Base-by-base conservation (phyloP, 2,113 vertebrate genomes). In the Lipophrys pholis region DNA sequence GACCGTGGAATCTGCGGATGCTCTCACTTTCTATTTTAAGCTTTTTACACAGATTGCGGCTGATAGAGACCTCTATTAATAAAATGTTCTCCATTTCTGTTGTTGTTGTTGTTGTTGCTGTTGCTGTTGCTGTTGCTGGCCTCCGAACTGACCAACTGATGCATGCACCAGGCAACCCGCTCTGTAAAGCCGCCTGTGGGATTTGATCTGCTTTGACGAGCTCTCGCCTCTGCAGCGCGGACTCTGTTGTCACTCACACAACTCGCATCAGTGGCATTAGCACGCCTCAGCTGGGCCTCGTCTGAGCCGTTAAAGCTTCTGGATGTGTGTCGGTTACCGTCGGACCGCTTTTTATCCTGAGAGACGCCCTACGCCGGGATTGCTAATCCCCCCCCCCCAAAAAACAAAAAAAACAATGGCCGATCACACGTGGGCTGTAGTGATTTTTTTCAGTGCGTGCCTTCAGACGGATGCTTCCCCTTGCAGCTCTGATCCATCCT, bases 311-410 rank as follows among this genome's bases (percentile, higher is more conserved):
- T 63, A 51, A 64, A 67, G 30, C 39, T 16, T n/a, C 46, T 21
- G 21, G 9, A 4, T 30, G 21, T 30, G 30, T 63, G 17, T 48
- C 7, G 17, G n/a, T 21, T 61, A 15, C 17, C 42, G 14, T 51
- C 45, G 51, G 53, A 73, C 43, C 12, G 6, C 45, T 49, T 65
- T 71, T 73, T 38, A 49, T 55, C 11, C 51, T 6, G 46, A 68
- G 65, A 64, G 35, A 50, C 41, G 40, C 57, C 76, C 58, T 3
- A 45, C 69, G 73, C 51, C 46, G 46, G 30, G 35, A n/a, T 0
- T 30, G 35, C 58, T 83, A 64, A 82, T 73, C 76, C 53, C n/a
- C n/a, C n/a, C n/a, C n/a, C n/a, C n/a, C 57, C 58, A 76, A 60
- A 78, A 77, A 52, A 76, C 63, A 30, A 30, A 2, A 30, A 30